These are phyloP conservation scores for Clanis bilineata DNA, from an alignment of 2,888 invertebrate species.

Conservation along the genomic window DNA sequence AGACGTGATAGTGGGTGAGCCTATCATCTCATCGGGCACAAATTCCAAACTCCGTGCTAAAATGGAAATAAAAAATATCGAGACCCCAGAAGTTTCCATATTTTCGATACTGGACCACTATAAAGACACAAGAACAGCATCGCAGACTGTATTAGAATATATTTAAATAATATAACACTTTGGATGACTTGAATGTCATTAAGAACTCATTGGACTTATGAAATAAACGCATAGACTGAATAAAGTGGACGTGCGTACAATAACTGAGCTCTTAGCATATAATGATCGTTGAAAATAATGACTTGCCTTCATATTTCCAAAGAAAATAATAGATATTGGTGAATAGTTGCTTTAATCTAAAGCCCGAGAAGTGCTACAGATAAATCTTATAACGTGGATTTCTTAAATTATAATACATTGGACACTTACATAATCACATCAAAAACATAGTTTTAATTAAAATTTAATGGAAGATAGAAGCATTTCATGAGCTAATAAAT, in stretches of 20 bases:
- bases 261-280: slow-evolving; percentile 7
- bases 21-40: too few species aligned
- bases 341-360: not conserved
- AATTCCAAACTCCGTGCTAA: too few species aligned
- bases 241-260: slow-evolving; percentile 9
- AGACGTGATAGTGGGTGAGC: too few species aligned
- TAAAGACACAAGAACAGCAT: not conserved
- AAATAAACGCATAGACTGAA: slow-evolving; percentile 1
- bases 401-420: not conserved
- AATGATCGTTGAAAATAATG: slow-evolving; percentile 13
- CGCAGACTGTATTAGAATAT: slow-evolving; percentile 18
- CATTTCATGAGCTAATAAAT: too few species aligned
- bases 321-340: slow-evolving; percentile 7
- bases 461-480: too few species aligned
- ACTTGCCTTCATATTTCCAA: slow-evolving; percentile 1
- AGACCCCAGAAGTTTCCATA: not conserved
- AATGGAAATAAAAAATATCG: too few species aligned
- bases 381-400: not conserved
- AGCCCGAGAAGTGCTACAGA: not conserved
- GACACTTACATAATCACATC: not conserved
- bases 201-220: slow-evolving; percentile 19
- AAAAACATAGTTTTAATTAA: too few species aligned
- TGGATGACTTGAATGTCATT: slow-evolving; percentile 36
- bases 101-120: not conserved
- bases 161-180: slow-evolving; percentile 38